Base-by-base conservation (phyloP, 37 sponge, comb jelly and placozoan genomes). In the Theonella swinhoei region DNA sequence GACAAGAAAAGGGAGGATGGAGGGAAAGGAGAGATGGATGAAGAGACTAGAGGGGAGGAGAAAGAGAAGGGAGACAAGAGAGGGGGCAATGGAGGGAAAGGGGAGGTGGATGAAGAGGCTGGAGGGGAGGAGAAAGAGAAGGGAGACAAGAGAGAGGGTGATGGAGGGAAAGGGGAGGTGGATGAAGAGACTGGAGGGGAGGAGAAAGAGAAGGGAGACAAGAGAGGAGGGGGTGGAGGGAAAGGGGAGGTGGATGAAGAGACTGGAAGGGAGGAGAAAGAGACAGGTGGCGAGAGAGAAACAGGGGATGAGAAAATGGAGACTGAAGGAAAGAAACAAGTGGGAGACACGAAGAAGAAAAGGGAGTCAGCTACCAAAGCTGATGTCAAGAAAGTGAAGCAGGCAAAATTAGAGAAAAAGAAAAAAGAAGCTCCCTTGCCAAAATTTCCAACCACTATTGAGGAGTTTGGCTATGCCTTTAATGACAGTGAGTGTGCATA, bases 381-480 rank as follows among this genome's bases (percentile, higher is more conserved):
- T 47, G 54, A 47, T 47, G 54, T 17, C 54, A 47, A 47, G 54
- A 47, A 29, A 33, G 3, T 3, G 32, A 68, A 65, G 30, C 4
- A 65, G 25, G 66, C 7, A 4, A 65, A 8, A n/a, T 29, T 20
- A 29, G 60, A 54, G 34, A n/a, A 72, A 37, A 24, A 75, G 32
- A 40, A 75, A 47, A 11, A 54, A 29, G 34, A 79, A 0, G 79
- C 14, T 37, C 23, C 30, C 9, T 67, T 26, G 43, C 71, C 54
- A 34, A 36, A 76, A 0, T 87, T 87, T 72, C 87, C 87, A 62
- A 25, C 24, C 2, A 83, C 93, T 26, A 83, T 93, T n/a, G 91
- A 80, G 41, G 94, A 41, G 3, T 93, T 93, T 63, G 78, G 80
- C 34, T 93, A 93, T 63, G 30, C 33, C 8, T 93, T 93, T 42